These are phyloP conservation scores for Cotesia typhae DNA, from an alignment of 1,140 invertebrate species.

Conservation along the genomic window DNA sequence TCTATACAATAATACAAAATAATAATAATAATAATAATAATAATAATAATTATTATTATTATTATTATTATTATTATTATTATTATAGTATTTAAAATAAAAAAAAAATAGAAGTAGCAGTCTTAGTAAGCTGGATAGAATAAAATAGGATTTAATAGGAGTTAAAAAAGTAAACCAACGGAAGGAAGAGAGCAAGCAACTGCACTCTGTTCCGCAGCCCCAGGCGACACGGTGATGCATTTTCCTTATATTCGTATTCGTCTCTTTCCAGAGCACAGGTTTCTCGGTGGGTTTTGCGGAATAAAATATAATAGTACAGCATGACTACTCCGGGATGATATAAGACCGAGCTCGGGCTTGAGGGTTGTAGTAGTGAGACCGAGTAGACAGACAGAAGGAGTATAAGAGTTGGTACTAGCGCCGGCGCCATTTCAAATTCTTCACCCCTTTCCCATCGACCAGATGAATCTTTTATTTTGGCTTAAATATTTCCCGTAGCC, in stretches of 20 bases:
- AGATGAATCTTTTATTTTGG: conserved; percentile 14
- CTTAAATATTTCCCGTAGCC: conserved; percentile 14
- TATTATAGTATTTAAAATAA: too few relatives aligned
- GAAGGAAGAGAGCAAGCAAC: conserved; percentile 20
- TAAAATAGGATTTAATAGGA: conserved; percentile 11
- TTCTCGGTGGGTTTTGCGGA: too few relatives aligned
- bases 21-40: too few relatives aligned
- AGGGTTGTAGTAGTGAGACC: background rate
- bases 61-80: too few relatives aligned
- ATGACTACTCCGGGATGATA: background rate
- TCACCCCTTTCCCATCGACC: conserved; percentile 17
- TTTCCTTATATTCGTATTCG: conserved; percentile 1
- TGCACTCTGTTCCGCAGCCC: conserved; percentile 35
- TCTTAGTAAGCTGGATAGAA: too few relatives aligned
- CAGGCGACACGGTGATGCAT: conserved; percentile 4
- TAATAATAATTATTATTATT: too few relatives aligned
- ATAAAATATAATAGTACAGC: too few relatives aligned
- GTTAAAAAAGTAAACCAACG: conserved; percentile 4
- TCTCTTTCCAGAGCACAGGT: background rate
- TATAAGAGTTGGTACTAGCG: conserved; percentile 14
- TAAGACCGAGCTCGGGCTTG: background rate
- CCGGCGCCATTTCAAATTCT: conserved; percentile 35
- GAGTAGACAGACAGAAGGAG: conserved; percentile 16
- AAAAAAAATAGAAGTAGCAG: too few relatives aligned
- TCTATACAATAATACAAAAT: too few relatives aligned